Evolutionary conservation across 2,888 invertebrate species (phyloP).

Genomic region (Sesia bembeciformis): DNA sequence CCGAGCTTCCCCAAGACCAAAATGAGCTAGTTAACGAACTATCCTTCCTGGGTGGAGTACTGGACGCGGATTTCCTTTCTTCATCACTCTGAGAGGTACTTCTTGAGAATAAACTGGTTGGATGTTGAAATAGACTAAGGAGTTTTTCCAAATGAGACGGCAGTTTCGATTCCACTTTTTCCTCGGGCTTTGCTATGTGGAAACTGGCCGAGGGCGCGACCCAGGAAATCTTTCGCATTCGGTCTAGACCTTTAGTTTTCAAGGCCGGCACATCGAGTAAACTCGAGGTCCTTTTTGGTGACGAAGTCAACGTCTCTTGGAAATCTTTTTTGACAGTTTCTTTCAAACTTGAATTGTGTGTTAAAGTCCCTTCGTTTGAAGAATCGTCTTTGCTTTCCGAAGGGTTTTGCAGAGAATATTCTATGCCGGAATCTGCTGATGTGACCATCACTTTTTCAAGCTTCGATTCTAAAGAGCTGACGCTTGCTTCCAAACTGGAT

Average conservation of each 20-base stretch:
- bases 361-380: slow-evolving; percentile 68
- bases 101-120: slow-evolving; percentile 75
- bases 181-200: slow-evolving; percentile 49
- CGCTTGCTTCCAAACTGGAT: slow-evolving; percentile 65
- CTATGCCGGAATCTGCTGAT: slow-evolving; percentile 66
- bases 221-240: slow-evolving; percentile 77
- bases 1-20: slow-evolving; percentile 64
- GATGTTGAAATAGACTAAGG: slow-evolving; percentile 78
- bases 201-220: slow-evolving; percentile 67
- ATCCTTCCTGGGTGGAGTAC: slow-evolving; percentile 61
- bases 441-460: slow-evolving; percentile 59
- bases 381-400: slow-evolving; percentile 55
- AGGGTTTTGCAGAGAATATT: slow-evolving; percentile 57
- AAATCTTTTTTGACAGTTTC: slow-evolving; percentile 35
- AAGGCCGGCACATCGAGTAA: slow-evolving; percentile 60
- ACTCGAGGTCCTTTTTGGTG: slow-evolving; percentile 56
- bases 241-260: slow-evolving; percentile 49
- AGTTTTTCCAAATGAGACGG: slow-evolving; percentile 79
- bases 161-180: slow-evolving; percentile 44
- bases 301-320: slow-evolving; percentile 42
- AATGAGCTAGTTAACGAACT: slow-evolving; percentile 58
- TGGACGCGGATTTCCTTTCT: slow-evolving; percentile 51
- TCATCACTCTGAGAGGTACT: slow-evolving; percentile 39
- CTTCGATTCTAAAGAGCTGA: slow-evolving; percentile 63
- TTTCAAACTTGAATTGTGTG: slow-evolving; percentile 56